phyloP scores from a whole-genome alignment of 2,113 vertebrate genomes.

The Gasterosteus aculeatus region DNA sequence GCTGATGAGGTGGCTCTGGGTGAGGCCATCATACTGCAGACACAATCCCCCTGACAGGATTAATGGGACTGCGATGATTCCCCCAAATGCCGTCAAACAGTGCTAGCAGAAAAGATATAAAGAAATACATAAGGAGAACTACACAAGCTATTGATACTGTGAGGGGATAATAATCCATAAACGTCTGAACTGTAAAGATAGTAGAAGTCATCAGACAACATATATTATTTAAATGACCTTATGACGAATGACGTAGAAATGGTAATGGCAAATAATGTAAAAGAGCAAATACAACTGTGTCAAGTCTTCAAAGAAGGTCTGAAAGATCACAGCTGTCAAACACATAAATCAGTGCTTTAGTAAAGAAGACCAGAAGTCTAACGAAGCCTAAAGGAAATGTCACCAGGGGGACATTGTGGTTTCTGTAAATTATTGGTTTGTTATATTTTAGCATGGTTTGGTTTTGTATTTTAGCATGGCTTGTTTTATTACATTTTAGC shows the following conservation, averaged over 20 bases:
- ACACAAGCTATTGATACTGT: not conserved
- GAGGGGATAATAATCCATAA: not conserved
- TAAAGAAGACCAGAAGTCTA: slow-evolving; percentile 11
- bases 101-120: slow-evolving; percentile 80
- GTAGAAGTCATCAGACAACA: not conserved
- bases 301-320: not conserved
- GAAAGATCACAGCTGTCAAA: not conserved
- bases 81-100: slow-evolving; percentile 93
- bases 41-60: slow-evolving; percentile 92
- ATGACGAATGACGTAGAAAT: not conserved
- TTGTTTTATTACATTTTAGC: too few relatives aligned
- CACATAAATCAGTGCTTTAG: not conserved
- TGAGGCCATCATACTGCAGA: slow-evolving; percentile 91
- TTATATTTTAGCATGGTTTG: too few relatives aligned
- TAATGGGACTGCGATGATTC: slow-evolving; percentile 89
- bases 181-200: not conserved
- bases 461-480: too few relatives aligned
- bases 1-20: slow-evolving; percentile 95
- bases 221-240: not conserved
- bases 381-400: too few relatives aligned
- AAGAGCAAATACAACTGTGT: not conserved
- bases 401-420: too few relatives aligned
- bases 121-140: accelerated
- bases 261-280: not conserved
- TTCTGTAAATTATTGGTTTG: too few relatives aligned